Base-by-base conservation (phyloP, 2,797 vertebrate genomes). In the Cottoperca gobio region DNA sequence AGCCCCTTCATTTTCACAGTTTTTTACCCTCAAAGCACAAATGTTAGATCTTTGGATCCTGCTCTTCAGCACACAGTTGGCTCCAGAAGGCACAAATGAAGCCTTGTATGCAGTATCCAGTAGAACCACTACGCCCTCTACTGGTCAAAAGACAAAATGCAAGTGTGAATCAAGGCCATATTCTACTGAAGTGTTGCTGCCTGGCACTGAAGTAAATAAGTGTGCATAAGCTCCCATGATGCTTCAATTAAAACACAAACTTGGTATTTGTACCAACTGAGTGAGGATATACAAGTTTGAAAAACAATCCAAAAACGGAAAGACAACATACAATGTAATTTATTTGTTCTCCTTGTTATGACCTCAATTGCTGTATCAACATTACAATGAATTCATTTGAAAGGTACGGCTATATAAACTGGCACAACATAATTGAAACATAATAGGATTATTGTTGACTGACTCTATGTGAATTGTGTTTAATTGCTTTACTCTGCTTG, bases 111-210 rank as follows among this genome's bases (percentile, higher is more conserved):
- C 12, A 24, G 42, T 4, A 16, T 86, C 72, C 52, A 61, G 73
- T 82, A 68, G 86, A 87, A 66, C 88, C 59, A 86, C 45, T 40
- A 5, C 72, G 42, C 89, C 85, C 91, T 88, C 93, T 90, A 40
- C 82, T 90, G 93, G 85, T 39, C 1, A 8, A 59, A 86, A 46
- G 12, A 45, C 19, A 58, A 76, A 90, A 59, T 71, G 78, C 88
- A 90, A 31, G 40, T 33, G 19, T 26, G 0, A 49, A 46, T 33
- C 8, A 21, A 62, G 57, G 42, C 12, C 43, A 43, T 13, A 37
- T 11, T 68, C 40, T 13, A n/a, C 24, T 21, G 33, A 12, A 7
- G 17, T 16, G 72, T 46, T 28, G 24, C 42, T 28, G 24, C 46
- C 69, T 61, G 63, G 49, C 11, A 43, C 16, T 53, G 13, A 45